phyloP scores from a whole-genome alignment of 1,140 invertebrate species.

The Hylaeus volcanicus region DNA sequence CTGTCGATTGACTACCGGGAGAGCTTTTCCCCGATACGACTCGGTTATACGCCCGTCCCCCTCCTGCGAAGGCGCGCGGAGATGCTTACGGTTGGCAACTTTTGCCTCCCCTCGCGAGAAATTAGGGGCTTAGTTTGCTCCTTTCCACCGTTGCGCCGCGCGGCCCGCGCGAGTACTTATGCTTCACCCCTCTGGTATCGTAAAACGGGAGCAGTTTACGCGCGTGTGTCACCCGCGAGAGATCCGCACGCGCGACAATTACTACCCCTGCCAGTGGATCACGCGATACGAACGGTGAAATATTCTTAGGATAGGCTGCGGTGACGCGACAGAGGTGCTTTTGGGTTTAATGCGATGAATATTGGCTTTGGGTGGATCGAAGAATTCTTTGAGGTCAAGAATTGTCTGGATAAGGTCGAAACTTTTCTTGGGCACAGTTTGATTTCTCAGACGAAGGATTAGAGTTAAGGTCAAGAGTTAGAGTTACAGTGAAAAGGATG shows the following conservation, averaged over 20 bases:
- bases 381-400: too few relatives aligned
- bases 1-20: conserved; percentile 77
- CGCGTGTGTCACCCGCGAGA: conserved; percentile 27
- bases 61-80: conserved; percentile 30
- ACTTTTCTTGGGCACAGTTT: too few relatives aligned
- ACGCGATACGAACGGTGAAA: conserved; percentile 8
- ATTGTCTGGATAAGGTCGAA: too few relatives aligned
- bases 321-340: neutral
- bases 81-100: conserved; percentile 78
- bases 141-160: conserved; percentile 51
- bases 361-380: too few relatives aligned
- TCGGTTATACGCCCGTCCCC: conserved; percentile 33
- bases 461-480: too few relatives aligned
- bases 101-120: conserved; percentile 75
- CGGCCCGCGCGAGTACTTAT: conserved; percentile 17
- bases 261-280: conserved; percentile 19
- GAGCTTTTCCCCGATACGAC: conserved; percentile 59
- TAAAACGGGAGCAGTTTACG: conserved; percentile 36
- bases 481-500: too few relatives aligned
- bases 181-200: conserved; percentile 37
- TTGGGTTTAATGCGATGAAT: neutral
- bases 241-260: conserved; percentile 28
- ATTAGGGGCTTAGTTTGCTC: conserved; percentile 79
- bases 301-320: neutral
- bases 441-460: too few relatives aligned